These are phyloP conservation scores for Eucriotettix oculatus DNA, from an alignment of 2,888 invertebrate species.

Conservation along the genomic window DNA sequence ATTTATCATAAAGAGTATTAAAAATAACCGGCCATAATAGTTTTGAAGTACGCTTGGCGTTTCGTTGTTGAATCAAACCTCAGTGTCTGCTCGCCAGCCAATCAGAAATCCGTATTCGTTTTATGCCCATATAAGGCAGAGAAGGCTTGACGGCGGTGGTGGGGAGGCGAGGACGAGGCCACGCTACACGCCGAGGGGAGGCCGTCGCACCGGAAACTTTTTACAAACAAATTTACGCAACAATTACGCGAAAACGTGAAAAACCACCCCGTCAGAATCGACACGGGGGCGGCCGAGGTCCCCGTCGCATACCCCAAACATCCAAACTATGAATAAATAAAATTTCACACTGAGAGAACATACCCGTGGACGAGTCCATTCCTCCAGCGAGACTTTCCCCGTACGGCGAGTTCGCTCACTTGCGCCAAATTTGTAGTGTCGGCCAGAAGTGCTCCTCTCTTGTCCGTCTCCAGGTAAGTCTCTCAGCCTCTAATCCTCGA, in stretches of 20 bases:
- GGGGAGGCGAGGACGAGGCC: conserved; percentile 29
- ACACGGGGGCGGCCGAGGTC: too few species aligned
- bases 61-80: conserved; percentile 4
- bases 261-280: too few species aligned
- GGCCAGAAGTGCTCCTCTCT: conserved; percentile 9
- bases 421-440: conserved; percentile 13
- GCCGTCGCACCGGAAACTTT: background rate
- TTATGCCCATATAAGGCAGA: conserved; percentile 73
- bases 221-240: background rate
- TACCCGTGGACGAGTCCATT: conserved; percentile 13
- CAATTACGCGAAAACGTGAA: too few species aligned
- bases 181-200: conserved; percentile 10
- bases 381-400: conserved; percentile 10
- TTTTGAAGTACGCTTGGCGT: too few species aligned
- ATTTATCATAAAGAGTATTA: too few species aligned
- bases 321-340: background rate
- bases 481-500: too few species aligned
- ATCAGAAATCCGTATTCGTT: conserved; percentile 46
- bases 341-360: background rate
- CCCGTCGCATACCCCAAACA: background rate
- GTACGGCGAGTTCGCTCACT: conserved; percentile 14
- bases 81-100: conserved; percentile 29
- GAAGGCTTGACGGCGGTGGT: conserved; percentile 39
- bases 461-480: conserved; percentile 11
- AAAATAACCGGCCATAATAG: too few species aligned